These are phyloP conservation scores for Pseudopleuronectes americanus DNA, from an alignment of 2,797 vertebrate genomes.

Conservation along the genomic window DNA sequence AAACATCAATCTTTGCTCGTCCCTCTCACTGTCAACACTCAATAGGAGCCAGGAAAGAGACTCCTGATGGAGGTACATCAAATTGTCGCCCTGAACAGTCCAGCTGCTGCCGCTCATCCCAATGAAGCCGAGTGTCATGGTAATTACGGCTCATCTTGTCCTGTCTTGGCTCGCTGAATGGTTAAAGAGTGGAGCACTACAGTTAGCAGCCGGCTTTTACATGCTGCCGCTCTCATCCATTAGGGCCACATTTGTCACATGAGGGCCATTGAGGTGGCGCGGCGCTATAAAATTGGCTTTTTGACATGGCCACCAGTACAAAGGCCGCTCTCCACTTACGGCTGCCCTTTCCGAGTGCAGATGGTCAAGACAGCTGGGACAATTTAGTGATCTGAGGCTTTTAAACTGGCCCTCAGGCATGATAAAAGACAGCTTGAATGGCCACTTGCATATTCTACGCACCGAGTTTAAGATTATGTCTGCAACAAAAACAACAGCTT, in stretches of 20 bases:
- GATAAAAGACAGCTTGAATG: slow-evolving; percentile 82
- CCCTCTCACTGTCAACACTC: slow-evolving; percentile 14
- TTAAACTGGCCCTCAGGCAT: slow-evolving; percentile 85
- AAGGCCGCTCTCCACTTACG: slow-evolving; percentile 74
- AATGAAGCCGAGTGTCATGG: slow-evolving; percentile 64
- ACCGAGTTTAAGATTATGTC: slow-evolving; percentile 60
- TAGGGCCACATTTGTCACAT: slow-evolving; percentile 82
- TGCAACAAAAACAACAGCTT: slow-evolving; percentile 58
- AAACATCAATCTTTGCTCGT: slow-evolving; percentile 8
- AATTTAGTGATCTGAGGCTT: slow-evolving; percentile 85
- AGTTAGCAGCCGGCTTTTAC: slow-evolving; percentile 79
- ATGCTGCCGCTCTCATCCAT: slow-evolving; percentile 82
- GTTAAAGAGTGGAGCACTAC: slow-evolving; percentile 63
- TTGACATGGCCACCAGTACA: slow-evolving; percentile 85
- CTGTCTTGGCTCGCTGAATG: slow-evolving; percentile 67
- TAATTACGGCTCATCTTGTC: slow-evolving; percentile 73
- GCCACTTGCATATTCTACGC: slow-evolving; percentile 73
- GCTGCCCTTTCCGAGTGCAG: slow-evolving; percentile 82
- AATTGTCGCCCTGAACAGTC: slow-evolving; percentile 68
- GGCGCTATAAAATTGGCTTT: slow-evolving; percentile 85
- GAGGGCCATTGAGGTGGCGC: slow-evolving; percentile 79
- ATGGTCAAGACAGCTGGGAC: slow-evolving; percentile 89
- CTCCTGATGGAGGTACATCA: slow-evolving; percentile 60
- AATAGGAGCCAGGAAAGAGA: slow-evolving; percentile 60
- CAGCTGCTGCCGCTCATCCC: slow-evolving; percentile 68